A percentile compares a stretch with the other conserved stretches of the same genome.
These are phyloP conservation scores for Istiophorus platypterus DNA, from an alignment of 2,113 vertebrate genomes.

Conservation along the genomic window DNA sequence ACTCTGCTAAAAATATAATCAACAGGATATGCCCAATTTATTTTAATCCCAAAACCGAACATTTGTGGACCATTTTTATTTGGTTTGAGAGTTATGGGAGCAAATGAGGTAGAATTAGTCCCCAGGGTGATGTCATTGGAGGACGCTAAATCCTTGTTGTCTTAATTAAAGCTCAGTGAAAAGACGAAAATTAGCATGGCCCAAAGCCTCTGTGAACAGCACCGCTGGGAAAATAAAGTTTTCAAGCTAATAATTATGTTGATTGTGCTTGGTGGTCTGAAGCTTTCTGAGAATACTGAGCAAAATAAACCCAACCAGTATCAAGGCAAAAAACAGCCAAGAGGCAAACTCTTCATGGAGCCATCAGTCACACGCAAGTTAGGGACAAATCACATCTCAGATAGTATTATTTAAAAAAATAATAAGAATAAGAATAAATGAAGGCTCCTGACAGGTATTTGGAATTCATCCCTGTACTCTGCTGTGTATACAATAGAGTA, in stretches of 20 bases:
- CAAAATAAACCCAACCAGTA: constrained; percentile 32
- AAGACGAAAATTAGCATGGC: constrained; percentile 53
- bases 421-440: not conserved
- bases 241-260: constrained; percentile 70
- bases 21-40: constrained; percentile 45
- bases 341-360: constrained; percentile 18
- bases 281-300: constrained; percentile 47
- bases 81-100: constrained; percentile 46
- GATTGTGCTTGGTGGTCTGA: constrained; percentile 59
- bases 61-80: constrained; percentile 52
- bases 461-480: not conserved
- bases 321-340: not conserved
- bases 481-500: not conserved
- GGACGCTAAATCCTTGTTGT: constrained; percentile 75
- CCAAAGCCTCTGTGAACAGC: constrained; percentile 52
- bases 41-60: constrained; percentile 34
- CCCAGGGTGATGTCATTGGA: constrained; percentile 60
- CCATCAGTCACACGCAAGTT: constrained; percentile 21
- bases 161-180: constrained; percentile 76
- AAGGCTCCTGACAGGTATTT: not conserved
- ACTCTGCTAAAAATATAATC: constrained; percentile 19
- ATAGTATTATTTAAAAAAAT: not conserved
- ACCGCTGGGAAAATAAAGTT: constrained; percentile 53
- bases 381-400: constrained; percentile 15
- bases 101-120: constrained; percentile 64